Evolutionary conservation across 2,888 invertebrate species (phyloP).

Genomic region (Catotricha subobsoleta): DNA sequence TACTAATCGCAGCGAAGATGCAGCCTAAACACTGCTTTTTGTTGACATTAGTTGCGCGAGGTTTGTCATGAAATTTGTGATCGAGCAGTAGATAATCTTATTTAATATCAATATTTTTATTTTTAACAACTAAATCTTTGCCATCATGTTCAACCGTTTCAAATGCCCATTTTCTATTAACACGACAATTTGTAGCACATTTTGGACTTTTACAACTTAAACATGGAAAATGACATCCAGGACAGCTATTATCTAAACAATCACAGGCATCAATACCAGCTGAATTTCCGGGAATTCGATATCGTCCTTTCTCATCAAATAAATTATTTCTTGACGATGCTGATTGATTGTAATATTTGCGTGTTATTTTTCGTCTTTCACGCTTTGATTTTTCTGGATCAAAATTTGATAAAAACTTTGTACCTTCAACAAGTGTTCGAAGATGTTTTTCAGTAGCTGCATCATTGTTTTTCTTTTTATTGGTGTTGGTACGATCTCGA

Average conservation of each 20-base stretch:
- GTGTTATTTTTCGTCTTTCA: conserved; percentile 56
- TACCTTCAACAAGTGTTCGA: not conserved
- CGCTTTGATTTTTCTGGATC: conserved; percentile 63
- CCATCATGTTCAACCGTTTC: conserved; percentile 66
- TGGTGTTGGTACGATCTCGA: too few species aligned
- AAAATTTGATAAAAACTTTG: conserved; percentile 37
- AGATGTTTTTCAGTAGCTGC: too few species aligned
- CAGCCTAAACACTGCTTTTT: too few species aligned
- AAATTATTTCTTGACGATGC: conserved; percentile 28
- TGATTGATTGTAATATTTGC: conserved; percentile 32
- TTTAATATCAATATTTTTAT: conserved; percentile 9
- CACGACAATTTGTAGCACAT: conserved; percentile 67
- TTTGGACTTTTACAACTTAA: conserved; percentile 51
- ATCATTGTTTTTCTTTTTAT: too few species aligned
- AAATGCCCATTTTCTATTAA: conserved; percentile 57
- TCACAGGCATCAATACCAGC: conserved; percentile 64
- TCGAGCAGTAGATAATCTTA: too few species aligned
- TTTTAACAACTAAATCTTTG: conserved; percentile 39
- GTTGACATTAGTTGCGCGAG: too few species aligned
- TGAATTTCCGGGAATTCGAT: too few species aligned
- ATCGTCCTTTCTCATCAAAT: conserved; percentile 53
- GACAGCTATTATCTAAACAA: conserved; percentile 56
- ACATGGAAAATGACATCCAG: conserved; percentile 74
- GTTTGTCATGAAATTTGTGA: too few species aligned
- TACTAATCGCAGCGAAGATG: too few species aligned